Evolutionary conservation across 1,140 invertebrate genomes (phyloP).

Genomic region (Antheraea mylitta): DNA sequence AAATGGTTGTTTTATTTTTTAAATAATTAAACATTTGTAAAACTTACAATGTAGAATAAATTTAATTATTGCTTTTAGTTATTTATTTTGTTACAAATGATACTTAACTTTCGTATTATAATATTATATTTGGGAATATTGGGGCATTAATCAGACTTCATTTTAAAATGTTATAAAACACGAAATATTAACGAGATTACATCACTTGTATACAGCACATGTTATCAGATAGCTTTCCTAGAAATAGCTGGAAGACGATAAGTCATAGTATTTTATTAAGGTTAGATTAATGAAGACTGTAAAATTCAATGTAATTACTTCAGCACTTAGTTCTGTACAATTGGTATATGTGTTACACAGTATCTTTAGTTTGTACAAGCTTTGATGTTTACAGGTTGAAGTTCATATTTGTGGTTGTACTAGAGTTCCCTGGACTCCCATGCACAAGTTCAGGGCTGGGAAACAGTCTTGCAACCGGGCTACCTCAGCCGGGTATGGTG

Average conservation of each 20-base stretch:
- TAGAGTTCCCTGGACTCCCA: too few relatives aligned
- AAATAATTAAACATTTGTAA: background rate
- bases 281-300: background rate
- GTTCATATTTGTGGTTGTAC: too few relatives aligned
- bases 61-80: too few relatives aligned
- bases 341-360: too few relatives aligned
- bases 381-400: too few relatives aligned
- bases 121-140: background rate
- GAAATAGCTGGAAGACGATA: background rate
- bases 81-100: background rate
- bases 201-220: too few relatives aligned
- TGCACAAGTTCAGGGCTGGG: too few relatives aligned
- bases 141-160: background rate
- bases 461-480: too few relatives aligned
- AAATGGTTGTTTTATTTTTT: constrained; percentile 20
- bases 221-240: too few relatives aligned
- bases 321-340: too few relatives aligned
- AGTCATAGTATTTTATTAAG: background rate
- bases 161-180: background rate
- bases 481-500: too few relatives aligned
- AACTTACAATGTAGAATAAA: background rate
- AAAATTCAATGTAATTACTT: background rate
- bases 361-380: too few relatives aligned
- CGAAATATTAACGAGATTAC: background rate
- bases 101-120: background rate